Base-by-base conservation (phyloP, 1,140 invertebrate genomes). In the Aleiodes sp. region DNA sequence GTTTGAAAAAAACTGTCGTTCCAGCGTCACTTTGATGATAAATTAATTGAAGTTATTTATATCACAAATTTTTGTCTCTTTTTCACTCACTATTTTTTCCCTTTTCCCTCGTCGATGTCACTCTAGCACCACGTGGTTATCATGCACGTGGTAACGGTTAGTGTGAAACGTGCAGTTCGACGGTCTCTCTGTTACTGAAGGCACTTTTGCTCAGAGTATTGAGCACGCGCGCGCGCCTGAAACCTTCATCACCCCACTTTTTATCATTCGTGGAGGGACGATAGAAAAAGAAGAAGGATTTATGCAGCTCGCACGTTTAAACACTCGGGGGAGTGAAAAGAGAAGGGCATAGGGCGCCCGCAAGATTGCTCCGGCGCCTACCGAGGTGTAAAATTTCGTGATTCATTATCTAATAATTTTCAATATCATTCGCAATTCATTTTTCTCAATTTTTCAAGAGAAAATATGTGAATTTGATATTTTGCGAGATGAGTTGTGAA, bases 1-100 rank as follows among this genome's bases (percentile, higher is more conserved):
- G 80, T 62, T 68, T 19, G 31, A 60, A 41, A 65, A 66, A 62
- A 65, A 41, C 7, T 28, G 7, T 2, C 19, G 21, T 52, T 52
- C 21, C 1, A 59, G 26, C 28, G 2, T 59, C 56, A 59, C 56
- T 59, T 31, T 59, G 56, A 59, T 26, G 2, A 14, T 14, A 0
- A 59, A 59, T 29, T 4, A 14, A 31, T 14, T 9, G 2, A 33
- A 33, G 0, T 1, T 8, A 33, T 8, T 1, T 33, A 4, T 33
- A 12, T 10, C 19, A 16, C n/a, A 6, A 59, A 31, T 33, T n/a
- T 29, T 12, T 59, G 28, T 29, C 28, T 59, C 10, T 6, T 1
- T 8, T 24, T 59, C 28, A 59, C 24, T 12, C 28, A 59, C 28
- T 59, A 12, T 2, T 9, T 56, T 4, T 56, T 59, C 12, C 4